phyloP scores from a whole-genome alignment of 2,797 vertebrate genomes.

The Poeciliopsis presidionis region DNA sequence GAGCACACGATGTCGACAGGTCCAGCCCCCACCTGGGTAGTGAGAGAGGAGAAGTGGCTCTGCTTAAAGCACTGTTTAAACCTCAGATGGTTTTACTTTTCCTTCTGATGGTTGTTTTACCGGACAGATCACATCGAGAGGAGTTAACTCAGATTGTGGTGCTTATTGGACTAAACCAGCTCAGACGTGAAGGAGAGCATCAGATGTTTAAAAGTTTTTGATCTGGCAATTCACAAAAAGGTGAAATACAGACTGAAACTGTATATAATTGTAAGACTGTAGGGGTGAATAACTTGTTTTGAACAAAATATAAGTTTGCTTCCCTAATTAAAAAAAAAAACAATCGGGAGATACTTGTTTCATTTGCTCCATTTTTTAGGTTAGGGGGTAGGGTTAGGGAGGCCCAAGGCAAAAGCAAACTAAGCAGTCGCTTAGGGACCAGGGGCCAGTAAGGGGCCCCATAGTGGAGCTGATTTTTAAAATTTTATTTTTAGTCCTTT shows the following conservation, averaged over 20 bases:
- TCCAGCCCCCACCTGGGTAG: not conserved
- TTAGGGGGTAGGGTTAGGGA: not conserved
- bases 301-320: not conserved
- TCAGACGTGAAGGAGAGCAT: not conserved
- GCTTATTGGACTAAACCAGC: not conserved
- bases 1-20: not conserved
- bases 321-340: not conserved
- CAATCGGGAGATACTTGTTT: not conserved
- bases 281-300: not conserved
- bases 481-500: too few species aligned
- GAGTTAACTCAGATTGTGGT: not conserved
- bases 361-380: not conserved
- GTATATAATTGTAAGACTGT: not conserved
- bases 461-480: too few species aligned
- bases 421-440: too few species aligned
- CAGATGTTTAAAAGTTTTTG: not conserved
- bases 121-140: not conserved
- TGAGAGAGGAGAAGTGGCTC: not conserved
- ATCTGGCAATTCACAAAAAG: not conserved
- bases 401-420: too few species aligned
- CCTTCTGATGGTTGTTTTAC: not conserved
- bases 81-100: not conserved
- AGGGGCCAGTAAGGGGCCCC: too few species aligned
- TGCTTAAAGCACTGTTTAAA: not conserved
- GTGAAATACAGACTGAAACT: not conserved